These are phyloP conservation scores for Leucophenga varia DNA, from an alignment of 1,140 invertebrate species.

Conservation along the genomic window DNA sequence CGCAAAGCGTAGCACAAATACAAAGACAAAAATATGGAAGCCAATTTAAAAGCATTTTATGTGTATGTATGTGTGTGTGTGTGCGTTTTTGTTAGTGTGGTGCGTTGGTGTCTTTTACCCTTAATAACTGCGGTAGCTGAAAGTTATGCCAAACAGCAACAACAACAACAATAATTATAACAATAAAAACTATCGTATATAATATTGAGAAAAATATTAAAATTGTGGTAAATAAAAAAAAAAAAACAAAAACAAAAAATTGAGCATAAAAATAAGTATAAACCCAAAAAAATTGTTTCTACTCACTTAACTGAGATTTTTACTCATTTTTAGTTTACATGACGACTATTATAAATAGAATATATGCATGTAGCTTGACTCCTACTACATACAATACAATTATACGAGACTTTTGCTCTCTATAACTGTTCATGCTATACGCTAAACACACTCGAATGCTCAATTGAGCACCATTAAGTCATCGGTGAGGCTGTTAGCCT, in stretches of 20 bases:
- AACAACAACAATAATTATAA: not conserved
- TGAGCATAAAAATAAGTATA: slow-evolving; percentile 16
- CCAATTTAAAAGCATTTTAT: too few relatives aligned
- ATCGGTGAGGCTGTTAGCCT: too few relatives aligned
- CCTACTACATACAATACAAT: too few relatives aligned
- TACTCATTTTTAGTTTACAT: too few relatives aligned
- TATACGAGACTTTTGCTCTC: too few relatives aligned
- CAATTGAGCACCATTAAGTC: too few relatives aligned
- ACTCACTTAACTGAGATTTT: too few relatives aligned
- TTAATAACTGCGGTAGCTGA: slow-evolving; percentile 20
- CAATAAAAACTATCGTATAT: too few relatives aligned
- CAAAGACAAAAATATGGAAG: slow-evolving; percentile 5
- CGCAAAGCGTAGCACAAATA: slow-evolving; percentile 24
- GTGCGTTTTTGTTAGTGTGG: slow-evolving; percentile 7
- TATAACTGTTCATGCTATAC: too few relatives aligned
- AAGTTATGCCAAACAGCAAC: not conserved
- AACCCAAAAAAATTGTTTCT: not conserved
- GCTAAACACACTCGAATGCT: too few relatives aligned
- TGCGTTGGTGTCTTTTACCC: slow-evolving; percentile 22
- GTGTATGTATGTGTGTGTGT: slow-evolving; percentile 12
- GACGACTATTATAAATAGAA: too few relatives aligned
- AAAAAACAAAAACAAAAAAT: slow-evolving; percentile 19
- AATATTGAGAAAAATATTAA: slow-evolving; percentile 51
- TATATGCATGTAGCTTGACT: too few relatives aligned
- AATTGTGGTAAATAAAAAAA: slow-evolving; percentile 52